Base-by-base conservation (phyloP, 2,888 invertebrate genomes). In the Hedychridium roseum region DNA sequence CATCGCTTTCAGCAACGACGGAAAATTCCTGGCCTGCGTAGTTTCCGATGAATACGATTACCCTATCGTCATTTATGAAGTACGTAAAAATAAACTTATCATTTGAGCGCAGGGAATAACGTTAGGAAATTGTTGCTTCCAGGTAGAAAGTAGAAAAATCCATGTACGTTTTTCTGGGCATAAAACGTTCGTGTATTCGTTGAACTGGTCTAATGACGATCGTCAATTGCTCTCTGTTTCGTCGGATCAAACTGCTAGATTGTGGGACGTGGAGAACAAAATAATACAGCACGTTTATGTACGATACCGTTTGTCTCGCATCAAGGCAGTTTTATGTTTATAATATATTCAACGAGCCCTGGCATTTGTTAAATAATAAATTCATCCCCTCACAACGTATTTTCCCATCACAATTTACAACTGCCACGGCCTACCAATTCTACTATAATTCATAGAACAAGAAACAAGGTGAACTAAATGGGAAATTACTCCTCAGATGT, bases 151-250 rank as follows among this genome's bases (percentile, higher is more conserved):
- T 21, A 80, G 80, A 15, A 78, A 76, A 27, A 66, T 82, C 17
- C 61, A 71, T 30, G 72, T 73, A 16, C 78, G 76, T 54, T 80
- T 86, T 36, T 67, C 76, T 16, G 84, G 85, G 9, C 88, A 88
- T 69, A 83, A 83, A 70, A 86, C 85, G 17, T 80, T 89, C 40
- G 82, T 89, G 34, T 89, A 90, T 70, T 82, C 83, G 50, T 66
- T 89, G 14, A 78, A 80, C 55, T 90, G 89, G 89, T 85, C 82
- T 9, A 67, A 71, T 34, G 82, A 85, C 66, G 82, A 84, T 56
- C 70, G 71, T 6, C 70, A 78, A 32, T 64, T 89, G 17, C 67
- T 87, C 28, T 84, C 87, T 7, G 85, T 86, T n/a, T 88, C 88
- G 5, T 85, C 86, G 5, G 90, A 90, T 76, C 85, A 85, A 49